Conservation (phyloP, 2,113 vertebrate species). For the Nannobrachium achirus region DNA sequence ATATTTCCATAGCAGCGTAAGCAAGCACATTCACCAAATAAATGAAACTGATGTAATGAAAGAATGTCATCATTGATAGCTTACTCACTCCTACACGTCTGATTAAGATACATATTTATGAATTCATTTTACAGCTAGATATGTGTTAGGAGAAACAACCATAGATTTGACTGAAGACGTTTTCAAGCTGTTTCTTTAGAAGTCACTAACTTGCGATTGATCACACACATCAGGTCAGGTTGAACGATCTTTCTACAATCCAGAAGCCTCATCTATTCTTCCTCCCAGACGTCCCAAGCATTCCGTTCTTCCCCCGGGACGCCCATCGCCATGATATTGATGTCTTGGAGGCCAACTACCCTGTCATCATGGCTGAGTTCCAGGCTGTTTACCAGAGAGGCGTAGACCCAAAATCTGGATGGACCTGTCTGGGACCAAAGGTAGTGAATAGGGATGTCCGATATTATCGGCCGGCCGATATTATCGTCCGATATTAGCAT, state of each 20-base stretch:
- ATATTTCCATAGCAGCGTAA: too few species aligned
- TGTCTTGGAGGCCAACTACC: constrained; percentile 84
- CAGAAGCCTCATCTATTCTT: constrained; percentile 88
- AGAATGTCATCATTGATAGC: too few species aligned
- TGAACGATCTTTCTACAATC: constrained; percentile 78
- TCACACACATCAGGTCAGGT: constrained; percentile 61
- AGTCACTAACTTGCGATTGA: background rate
- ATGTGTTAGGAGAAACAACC: background rate
- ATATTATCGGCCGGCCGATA: too few species aligned
- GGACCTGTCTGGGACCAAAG: constrained; percentile 81
- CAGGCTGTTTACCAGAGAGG: constrained; percentile 81
- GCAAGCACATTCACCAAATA: too few species aligned
- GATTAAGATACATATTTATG: background rate
- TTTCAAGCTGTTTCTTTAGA: background rate
- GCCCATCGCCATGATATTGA: constrained; percentile 90
- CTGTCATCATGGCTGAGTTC: constrained; percentile 84
- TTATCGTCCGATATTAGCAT: too few species aligned
- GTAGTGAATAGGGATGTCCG: too few species aligned
- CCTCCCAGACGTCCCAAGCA: constrained; percentile 87
- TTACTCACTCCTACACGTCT: too few species aligned
- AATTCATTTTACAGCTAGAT: background rate
- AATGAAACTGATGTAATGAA: too few species aligned
- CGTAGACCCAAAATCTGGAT: constrained; percentile 79
- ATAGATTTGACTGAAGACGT: background rate
- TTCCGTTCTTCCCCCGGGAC: constrained; percentile 87